Evolutionary conservation across 2,797 vertebrate genomes (phyloP).

Genomic region (Enteromius radiatus): DNA sequence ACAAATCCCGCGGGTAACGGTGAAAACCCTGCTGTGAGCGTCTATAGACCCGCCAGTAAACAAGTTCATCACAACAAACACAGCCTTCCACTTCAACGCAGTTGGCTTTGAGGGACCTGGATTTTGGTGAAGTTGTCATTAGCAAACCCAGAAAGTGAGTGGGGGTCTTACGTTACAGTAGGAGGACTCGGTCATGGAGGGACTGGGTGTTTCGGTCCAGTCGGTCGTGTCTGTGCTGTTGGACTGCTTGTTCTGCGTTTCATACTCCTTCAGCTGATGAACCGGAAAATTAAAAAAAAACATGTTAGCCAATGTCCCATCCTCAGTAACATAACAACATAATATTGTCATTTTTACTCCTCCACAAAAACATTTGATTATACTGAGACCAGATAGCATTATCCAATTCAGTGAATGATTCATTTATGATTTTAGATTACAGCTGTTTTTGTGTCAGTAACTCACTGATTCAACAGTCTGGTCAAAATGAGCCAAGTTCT

Average conservation of each 20-base stretch:
- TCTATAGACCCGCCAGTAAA: slow-evolving; percentile 56
- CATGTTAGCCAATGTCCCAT: neutral
- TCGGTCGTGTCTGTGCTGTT: slow-evolving; percentile 78
- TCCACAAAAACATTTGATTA: no score
- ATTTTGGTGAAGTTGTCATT: neutral
- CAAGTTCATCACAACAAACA: slow-evolving; percentile 54
- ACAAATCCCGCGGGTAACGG: slow-evolving; percentile 47
- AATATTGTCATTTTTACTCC: no score
- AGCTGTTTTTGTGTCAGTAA: neutral
- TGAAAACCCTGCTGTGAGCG: slow-evolving; percentile 54
- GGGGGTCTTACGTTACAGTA: slow-evolving; percentile 86
- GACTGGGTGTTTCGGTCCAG: slow-evolving; percentile 86
- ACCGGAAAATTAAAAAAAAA: neutral
- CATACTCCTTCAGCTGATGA: slow-evolving; percentile 95
- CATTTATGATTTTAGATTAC: neutral
- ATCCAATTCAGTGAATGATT: neutral
- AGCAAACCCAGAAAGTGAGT: neutral
- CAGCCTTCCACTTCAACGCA: neutral
- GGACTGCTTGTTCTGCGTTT: slow-evolving; percentile 88
- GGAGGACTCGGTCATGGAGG: slow-evolving; percentile 81
- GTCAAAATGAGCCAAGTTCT: neutral
- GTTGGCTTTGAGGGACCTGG: neutral
- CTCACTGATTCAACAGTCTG: neutral
- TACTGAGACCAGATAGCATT: no score
- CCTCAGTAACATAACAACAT: neutral